Conservation (phyloP, 2,888 invertebrate species). For the Drosophila prolongata region DNA sequence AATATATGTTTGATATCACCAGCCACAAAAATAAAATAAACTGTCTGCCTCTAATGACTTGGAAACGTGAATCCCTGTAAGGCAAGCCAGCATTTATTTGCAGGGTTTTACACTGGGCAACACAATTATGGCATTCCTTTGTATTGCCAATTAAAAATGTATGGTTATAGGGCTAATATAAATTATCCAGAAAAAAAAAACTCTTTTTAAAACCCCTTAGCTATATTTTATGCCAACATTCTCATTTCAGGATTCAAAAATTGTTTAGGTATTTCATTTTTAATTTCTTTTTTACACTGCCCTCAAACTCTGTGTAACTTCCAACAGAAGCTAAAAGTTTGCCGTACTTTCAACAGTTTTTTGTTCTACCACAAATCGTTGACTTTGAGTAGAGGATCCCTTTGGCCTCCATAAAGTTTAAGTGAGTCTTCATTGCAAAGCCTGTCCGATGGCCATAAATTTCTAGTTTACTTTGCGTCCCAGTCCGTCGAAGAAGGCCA, state of each 20-base stretch:
- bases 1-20: conserved; percentile 25
- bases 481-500: conserved; percentile 50
- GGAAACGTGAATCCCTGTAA: conserved; percentile 26
- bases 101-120: conserved; percentile 4
- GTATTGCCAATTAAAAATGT: too few relatives aligned
- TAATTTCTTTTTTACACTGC: neutral
- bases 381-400: conserved; percentile 25
- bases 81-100: conserved; percentile 4
- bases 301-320: conserved; percentile 6
- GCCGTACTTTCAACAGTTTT: conserved; percentile 1
- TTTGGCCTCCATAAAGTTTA: conserved; percentile 45
- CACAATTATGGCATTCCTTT: neutral
- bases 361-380: conserved; percentile 7
- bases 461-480: conserved; percentile 42
- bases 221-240: neutral
- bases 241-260: neutral
- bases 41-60: conserved; percentile 31
- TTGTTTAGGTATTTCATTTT: neutral
- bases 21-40: conserved; percentile 30
- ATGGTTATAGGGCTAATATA: too few relatives aligned
- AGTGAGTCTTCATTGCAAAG: conserved; percentile 46
- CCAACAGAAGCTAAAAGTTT: conserved; percentile 28
- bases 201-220: too few relatives aligned
- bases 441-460: conserved; percentile 38
- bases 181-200: too few relatives aligned